Evolutionary conservation across 2,888 invertebrate genomes (phyloP), one percentile per base, ranked within the genome.

Genomic region (Pyrgus malvae): DNA sequence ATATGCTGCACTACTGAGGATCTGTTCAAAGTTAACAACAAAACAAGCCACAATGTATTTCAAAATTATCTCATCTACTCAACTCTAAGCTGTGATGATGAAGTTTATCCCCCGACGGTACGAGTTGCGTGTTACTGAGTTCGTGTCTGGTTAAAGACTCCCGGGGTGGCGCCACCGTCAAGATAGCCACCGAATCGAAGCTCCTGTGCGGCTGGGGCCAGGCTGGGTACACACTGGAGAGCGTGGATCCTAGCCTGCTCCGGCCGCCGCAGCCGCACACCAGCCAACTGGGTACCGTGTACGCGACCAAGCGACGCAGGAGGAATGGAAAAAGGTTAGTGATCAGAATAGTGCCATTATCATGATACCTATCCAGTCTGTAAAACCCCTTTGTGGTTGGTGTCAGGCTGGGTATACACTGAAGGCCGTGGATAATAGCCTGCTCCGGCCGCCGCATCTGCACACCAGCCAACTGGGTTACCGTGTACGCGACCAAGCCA

Each of bases 241-340:
- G 78, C 93, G 94, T 91, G 96, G 96, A 92, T 95, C 94, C 76
- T 93, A 95, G 79, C 71, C 76, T 87, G 81, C 87, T 76, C 95
- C 96, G 76, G 95, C 93, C 69, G 94, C 90, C 77, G 94, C 95
- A 90, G 75, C 93, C 92, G 70, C 93, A 94, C 80, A 85, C 92
- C 55, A 97, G 96, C 91, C 97, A 97, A 83, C 93, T 98, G 75
- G 97, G 97, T 68, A 98, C 98, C 73, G 98, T 98, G 76, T 98
- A 98, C 89, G 98, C 98, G 72, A 98, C 98, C 72, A 98, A 98
- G 91, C 91, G 98, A 78, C 93, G 98, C 78, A 92, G 98, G 74
- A 93, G 98, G 80, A 98, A 98, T 91, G 98, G 98, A 66, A 98
- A 98, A 92, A 98, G 98, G 98, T 98, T 85, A 89, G 93, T 48